Base-by-base conservation (phyloP, 2,888 invertebrate genomes). In the Meliscaeva auricollis region DNA sequence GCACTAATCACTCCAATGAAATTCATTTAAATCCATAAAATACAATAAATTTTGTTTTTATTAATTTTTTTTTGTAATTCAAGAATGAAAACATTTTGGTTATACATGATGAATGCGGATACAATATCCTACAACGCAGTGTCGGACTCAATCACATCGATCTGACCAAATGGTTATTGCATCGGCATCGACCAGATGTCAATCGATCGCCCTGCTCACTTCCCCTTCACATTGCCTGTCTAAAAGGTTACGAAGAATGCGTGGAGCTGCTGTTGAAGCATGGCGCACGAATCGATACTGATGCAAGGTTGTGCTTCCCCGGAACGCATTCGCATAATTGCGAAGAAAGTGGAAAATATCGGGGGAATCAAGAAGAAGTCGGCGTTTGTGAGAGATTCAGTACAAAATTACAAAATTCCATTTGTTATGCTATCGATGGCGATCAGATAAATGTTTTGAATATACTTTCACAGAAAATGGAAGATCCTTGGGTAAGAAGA, bases 281-380 rank as follows among this genome's bases (percentile, higher is more conserved):
- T 91, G 96, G 96, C 22, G 96, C 95, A 6, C 93, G 95, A 87
- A 94, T 95, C 15, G 95, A 96, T 90, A 94, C 95, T 0, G 95
- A 95, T 89, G 94, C 95, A 0, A 93, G 96, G 20, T 95, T 96
- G 94, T 96, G 96, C 89, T 96, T 95, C 93, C 96, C 96, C 0
- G 95, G 95, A 8, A 93, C 94, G 5, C 96, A 96, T 89, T 94
- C 94, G 85, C 94, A 94, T 88, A 95, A 95, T 89, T 95, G 95
- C 89, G 95, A 95, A 91, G 94, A 95, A 89, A 93, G 94, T 87
- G 94, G 95, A 80, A 95, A 95, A 91, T 94, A 94, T 90, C 93
- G 94, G 26, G 88, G 89, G 13, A 90, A 90, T 70, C 93, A 93
- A 79, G 93, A 94, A 87, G 94, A 94, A 88, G 94, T 93, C 50